Percentiles rank a stretch among this genome's conserved stretches.
Conservation (phyloP, 2,113 vertebrate genomes). For the Aphyosemion australe region DNA sequence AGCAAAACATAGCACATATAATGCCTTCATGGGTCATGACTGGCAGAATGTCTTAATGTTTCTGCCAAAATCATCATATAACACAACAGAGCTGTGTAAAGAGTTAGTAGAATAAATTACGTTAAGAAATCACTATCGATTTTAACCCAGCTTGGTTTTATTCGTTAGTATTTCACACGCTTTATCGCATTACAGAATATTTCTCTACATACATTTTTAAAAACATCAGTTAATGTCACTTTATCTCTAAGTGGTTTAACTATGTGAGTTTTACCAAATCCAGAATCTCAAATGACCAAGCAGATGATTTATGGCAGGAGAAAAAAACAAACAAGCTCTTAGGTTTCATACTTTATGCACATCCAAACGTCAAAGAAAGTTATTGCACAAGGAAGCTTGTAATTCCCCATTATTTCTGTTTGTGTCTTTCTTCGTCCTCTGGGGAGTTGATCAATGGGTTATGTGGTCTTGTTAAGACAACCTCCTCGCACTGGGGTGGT, state of each 20-base stretch:
- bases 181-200: too few species aligned
- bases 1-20: too few species aligned
- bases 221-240: background rate
- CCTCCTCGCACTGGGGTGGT: constrained; percentile 30
- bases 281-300: background rate
- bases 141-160: too few species aligned
- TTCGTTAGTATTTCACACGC: too few species aligned
- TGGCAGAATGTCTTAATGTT: too few species aligned
- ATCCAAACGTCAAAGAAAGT: constrained; percentile 22
- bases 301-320: background rate
- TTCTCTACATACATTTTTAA: background rate
- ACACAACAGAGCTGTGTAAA: too few species aligned
- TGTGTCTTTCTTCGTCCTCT: constrained; percentile 25
- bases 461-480: constrained; percentile 49
- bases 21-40: too few species aligned
- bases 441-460: constrained; percentile 43
- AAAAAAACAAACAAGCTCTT: background rate
- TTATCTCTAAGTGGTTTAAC: background rate
- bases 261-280: background rate
- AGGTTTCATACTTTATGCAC: background rate
- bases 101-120: too few species aligned
- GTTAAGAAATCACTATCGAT: too few species aligned
- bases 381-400: constrained; percentile 16
- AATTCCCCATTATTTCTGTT: constrained; percentile 9
- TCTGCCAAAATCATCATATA: too few species aligned